These are phyloP conservation scores for Drosophila anomelani DNA, from an alignment of 2,888 invertebrate species.

Conservation along the genomic window DNA sequence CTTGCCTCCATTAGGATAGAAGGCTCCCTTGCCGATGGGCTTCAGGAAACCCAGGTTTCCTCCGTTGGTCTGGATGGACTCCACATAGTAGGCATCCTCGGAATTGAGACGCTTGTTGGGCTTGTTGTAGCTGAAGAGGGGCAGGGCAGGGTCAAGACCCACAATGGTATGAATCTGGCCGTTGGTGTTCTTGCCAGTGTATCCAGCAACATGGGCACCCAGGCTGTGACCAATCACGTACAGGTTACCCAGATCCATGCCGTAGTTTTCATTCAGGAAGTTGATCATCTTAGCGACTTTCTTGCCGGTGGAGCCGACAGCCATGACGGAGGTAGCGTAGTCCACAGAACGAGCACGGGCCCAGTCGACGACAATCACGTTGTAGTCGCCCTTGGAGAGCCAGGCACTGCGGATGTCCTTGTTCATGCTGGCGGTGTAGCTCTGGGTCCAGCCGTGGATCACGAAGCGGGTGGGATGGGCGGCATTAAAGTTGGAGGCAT, in stretches of 20 bases:
- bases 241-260: constrained; percentile 85
- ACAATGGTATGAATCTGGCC: constrained; percentile 87
- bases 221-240: constrained; percentile 87
- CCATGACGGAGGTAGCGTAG: constrained; percentile 86
- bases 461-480: constrained; percentile 80
- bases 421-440: constrained; percentile 84
- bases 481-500: constrained; percentile 62
- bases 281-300: constrained; percentile 77
- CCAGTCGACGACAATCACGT: constrained; percentile 88
- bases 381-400: constrained; percentile 86
- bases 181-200: constrained; percentile 86
- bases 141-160: constrained; percentile 84
- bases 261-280: constrained; percentile 84
- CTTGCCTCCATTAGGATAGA: constrained; percentile 86
- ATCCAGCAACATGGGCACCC: constrained; percentile 87
- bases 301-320: constrained; percentile 74
- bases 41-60: constrained; percentile 79
- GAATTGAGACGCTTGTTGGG: constrained; percentile 65
- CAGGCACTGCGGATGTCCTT: constrained; percentile 84
- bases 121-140: constrained; percentile 75
- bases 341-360: constrained; percentile 86
- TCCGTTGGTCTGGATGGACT: constrained; percentile 83
- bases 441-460: constrained; percentile 87
- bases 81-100: constrained; percentile 70
- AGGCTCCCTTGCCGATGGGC: constrained; percentile 85